phyloP scores from a whole-genome alignment of 2,113 vertebrate genomes.

The Nettapus auritus region DNA sequence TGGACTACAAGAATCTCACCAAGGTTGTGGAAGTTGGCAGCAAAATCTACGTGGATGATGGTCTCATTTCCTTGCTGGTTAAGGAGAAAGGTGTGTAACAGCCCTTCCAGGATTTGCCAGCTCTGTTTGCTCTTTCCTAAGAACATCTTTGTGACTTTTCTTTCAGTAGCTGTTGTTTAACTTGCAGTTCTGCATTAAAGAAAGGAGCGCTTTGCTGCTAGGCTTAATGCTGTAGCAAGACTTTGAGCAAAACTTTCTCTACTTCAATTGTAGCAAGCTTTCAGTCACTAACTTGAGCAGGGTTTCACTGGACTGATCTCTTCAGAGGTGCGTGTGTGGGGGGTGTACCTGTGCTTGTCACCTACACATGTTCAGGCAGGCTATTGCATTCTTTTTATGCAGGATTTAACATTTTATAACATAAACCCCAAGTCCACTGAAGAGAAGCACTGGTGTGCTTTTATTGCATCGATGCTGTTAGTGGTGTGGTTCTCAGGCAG shows the following conservation, averaged over 20 bases:
- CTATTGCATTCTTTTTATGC: background rate
- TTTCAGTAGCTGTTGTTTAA: background rate
- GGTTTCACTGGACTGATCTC: background rate
- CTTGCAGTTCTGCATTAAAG: background rate
- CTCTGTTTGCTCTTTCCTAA: background rate
- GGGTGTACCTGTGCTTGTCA: rapidly evolving
- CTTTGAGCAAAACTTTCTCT: background rate
- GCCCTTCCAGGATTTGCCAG: background rate
- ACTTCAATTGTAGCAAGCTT: background rate
- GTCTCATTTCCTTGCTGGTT: constrained; percentile 93
- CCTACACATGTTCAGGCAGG: background rate
- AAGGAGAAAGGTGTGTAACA: constrained; percentile 85
- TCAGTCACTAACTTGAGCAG: background rate
- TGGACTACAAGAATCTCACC: constrained; percentile 98
- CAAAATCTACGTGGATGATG: constrained; percentile 93
- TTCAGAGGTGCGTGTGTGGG: background rate
- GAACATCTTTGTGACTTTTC: background rate
- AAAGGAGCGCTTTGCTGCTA: background rate
- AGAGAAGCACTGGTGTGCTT: rapidly evolving
- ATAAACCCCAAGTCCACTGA: background rate
- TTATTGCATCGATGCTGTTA: rapidly evolving
- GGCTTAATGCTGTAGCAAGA: background rate
- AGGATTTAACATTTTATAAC: background rate
- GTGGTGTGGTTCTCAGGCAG: background rate
- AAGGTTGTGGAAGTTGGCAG: constrained; percentile 88